These are phyloP conservation scores for Hypotaenidia philippensis DNA, from an alignment of 2,797 vertebrate species.

Conservation along the genomic window DNA sequence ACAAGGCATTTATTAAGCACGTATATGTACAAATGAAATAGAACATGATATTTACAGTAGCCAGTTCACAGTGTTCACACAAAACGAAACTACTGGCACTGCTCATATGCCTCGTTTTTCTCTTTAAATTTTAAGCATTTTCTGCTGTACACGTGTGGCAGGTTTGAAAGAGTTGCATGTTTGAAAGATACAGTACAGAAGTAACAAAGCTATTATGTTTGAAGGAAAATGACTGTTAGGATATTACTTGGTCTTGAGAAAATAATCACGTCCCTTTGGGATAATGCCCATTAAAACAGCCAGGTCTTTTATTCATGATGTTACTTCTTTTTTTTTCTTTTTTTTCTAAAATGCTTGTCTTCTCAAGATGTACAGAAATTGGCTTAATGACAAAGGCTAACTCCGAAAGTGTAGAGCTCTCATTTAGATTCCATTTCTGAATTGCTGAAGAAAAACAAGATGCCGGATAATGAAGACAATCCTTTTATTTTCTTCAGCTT, in stretches of 20 bases:
- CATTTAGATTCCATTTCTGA: background rate
- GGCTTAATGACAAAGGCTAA: background rate
- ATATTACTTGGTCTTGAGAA: background rate
- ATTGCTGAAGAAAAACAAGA: background rate
- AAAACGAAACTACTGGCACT: background rate
- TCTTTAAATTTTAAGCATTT: background rate
- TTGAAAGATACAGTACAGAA: background rate
- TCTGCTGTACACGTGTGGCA: background rate
- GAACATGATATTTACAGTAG: background rate
- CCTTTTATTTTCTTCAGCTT: background rate
- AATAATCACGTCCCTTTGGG: background rate
- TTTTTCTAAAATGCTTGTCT: background rate
- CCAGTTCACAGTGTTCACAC: background rate
- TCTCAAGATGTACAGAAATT: background rate
- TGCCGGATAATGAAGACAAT: background rate
- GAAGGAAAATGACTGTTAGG: background rate
- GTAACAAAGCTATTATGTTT: background rate
- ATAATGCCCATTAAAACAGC: background rate
- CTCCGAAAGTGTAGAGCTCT: background rate
- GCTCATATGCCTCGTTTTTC: background rate
- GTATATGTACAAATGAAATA: background rate
- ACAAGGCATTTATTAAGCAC: background rate
- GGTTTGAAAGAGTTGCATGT: background rate
- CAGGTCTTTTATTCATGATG: background rate
- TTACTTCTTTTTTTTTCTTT: background rate